A percentile compares a stretch with the other conserved stretches of the same genome.
Conservation (phyloP, 2,797 vertebrate species). For the Sebastes reedi region DNA sequence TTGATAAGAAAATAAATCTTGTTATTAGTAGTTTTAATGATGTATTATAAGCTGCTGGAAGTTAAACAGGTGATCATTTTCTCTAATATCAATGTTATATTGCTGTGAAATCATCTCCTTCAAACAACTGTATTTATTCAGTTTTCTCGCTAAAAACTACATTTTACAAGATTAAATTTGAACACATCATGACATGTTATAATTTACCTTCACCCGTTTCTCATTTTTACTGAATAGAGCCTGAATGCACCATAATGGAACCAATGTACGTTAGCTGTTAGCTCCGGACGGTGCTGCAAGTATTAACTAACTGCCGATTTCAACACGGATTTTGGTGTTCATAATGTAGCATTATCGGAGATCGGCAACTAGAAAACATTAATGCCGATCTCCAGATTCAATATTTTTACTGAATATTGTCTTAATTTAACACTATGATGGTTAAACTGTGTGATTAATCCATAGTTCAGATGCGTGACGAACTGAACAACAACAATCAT, state of each 20-base stretch:
- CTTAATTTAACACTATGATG: background rate
- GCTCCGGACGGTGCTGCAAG: no score
- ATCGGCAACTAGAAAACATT: rapidly evolving
- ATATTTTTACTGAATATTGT: background rate
- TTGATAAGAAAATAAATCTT: no score
- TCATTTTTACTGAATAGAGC: background rate
- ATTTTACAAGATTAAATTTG: background rate
- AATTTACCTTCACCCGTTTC: background rate
- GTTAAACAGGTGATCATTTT: background rate
- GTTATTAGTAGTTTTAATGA: no score
- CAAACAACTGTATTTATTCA: background rate
- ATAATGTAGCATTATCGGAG: background rate
- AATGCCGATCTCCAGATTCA: background rate
- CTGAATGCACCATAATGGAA: background rate
- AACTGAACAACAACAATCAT: no score
- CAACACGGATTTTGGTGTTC: background rate
- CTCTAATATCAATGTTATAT: rapidly evolving
- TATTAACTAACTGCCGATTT: no score
- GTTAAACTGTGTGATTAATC: no score
- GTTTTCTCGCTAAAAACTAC: background rate
- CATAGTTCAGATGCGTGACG: background rate
- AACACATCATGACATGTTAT: background rate
- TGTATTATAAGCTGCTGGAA: background rate
- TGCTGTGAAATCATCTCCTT: background rate
- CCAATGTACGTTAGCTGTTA: no score